phyloP scores from a whole-genome alignment of 2,888 invertebrate species.

The Meteorus cinctellus region DNA sequence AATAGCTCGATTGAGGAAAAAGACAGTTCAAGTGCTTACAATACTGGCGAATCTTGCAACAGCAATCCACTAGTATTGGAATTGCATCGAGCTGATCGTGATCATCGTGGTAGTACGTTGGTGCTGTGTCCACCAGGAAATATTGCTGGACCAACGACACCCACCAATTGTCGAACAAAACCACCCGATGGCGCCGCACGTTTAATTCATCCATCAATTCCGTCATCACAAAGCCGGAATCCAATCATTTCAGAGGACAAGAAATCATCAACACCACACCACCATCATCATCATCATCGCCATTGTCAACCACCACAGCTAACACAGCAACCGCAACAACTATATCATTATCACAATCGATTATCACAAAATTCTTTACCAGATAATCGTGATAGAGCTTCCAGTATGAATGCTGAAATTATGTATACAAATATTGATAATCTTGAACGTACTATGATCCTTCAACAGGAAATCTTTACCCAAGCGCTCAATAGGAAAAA shows the following conservation, averaged over 20 bases:
- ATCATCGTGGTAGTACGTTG: constrained; percentile 70
- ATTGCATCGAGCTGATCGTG: constrained; percentile 73
- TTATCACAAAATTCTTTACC: constrained; percentile 45
- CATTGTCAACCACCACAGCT: constrained; percentile 47
- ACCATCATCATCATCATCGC: constrained; percentile 46
- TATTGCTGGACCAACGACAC: constrained; percentile 40
- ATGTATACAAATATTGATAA: constrained; percentile 83
- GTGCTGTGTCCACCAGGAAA: constrained; percentile 60
- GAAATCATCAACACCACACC: constrained; percentile 60
- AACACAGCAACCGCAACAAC: constrained; percentile 12
- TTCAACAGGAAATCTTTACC: constrained; percentile 80
- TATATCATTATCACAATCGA: constrained; percentile 37
- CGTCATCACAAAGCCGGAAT: constrained; percentile 45
- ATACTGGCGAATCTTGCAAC: constrained; percentile 84
- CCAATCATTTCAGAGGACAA: constrained; percentile 29
- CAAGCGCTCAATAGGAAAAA: constrained; percentile 74
- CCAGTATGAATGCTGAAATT: constrained; percentile 75
- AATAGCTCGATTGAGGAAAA: constrained; percentile 76
- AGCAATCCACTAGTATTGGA: constrained; percentile 78
- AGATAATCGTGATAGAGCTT: constrained; percentile 54
- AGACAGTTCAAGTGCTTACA: constrained; percentile 83
- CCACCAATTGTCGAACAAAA: constrained; percentile 30
- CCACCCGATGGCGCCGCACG: constrained; percentile 35
- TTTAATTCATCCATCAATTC: constrained; percentile 25
- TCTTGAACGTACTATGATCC: constrained; percentile 80